These are phyloP conservation scores for Polypedilum vanderplanki DNA, from an alignment of 1,140 invertebrate genomes.

Conservation along the genomic window DNA sequence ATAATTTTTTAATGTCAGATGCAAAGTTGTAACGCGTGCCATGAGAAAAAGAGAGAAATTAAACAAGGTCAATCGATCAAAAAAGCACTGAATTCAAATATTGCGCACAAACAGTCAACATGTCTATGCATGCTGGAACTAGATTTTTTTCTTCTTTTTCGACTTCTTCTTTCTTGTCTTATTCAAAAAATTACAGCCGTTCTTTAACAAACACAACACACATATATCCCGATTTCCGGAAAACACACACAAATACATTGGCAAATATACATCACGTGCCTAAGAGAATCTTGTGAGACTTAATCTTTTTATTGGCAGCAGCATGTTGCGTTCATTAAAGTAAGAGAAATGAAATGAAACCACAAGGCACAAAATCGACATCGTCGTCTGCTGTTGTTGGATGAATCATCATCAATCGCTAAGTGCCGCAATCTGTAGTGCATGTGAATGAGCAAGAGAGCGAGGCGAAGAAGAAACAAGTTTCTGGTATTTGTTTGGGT, in stretches of 20 bases:
- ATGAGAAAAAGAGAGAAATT: background rate
- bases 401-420: background rate
- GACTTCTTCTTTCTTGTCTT: background rate
- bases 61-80: background rate
- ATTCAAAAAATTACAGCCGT: too few species aligned
- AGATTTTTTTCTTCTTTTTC: background rate
- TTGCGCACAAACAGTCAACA: background rate
- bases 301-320: background rate
- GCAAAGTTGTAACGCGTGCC: background rate
- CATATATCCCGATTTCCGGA: background rate
- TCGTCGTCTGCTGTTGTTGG: background rate
- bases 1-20: background rate
- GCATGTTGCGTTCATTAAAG: background rate
- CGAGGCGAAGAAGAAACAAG: background rate
- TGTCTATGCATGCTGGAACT: slow-evolving; percentile 10
- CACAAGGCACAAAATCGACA: background rate
- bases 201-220: background rate
- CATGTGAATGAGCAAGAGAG: background rate
- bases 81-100: too few species aligned
- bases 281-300: too few species aligned
- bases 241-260: background rate
- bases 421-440: background rate
- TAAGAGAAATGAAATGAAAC: background rate
- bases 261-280: too few species aligned
- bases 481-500: slow-evolving; percentile 17